Conservation (phyloP, 2,888 invertebrate species). For the Blastobasis lacticolella region DNA sequence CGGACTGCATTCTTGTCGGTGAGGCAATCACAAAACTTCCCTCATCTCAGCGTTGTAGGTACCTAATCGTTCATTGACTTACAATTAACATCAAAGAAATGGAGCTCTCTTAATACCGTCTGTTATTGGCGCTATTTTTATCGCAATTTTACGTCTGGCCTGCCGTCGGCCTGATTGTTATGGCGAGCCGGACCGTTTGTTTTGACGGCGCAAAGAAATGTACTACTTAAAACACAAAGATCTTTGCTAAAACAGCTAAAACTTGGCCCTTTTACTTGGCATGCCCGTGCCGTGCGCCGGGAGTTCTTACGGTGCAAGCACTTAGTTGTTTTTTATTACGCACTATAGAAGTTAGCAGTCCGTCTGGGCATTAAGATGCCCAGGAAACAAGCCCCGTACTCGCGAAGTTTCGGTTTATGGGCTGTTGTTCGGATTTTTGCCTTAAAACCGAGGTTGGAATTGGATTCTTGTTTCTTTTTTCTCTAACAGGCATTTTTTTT, state of each 20-base stretch:
- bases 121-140: too few species aligned
- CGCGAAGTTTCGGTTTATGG: background rate
- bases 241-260: slow-evolving; percentile 23
- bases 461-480: too few species aligned
- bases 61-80: too few species aligned
- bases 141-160: too few species aligned
- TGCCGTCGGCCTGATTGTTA: too few species aligned
- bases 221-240: slow-evolving; percentile 49
- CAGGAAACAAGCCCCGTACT: background rate
- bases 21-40: too few species aligned
- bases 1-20: too few species aligned
- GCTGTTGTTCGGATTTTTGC: background rate
- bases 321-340: slow-evolving; percentile 35
- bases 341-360: slow-evolving; percentile 37
- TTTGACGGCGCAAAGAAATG: slow-evolving; percentile 43
- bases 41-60: too few species aligned
- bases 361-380: slow-evolving; percentile 6
- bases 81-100: too few species aligned
- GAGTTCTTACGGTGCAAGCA: slow-evolving; percentile 51
- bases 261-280: slow-evolving; percentile 42
- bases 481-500: too few species aligned
- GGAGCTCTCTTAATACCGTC: too few species aligned
- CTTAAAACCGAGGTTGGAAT: background rate
- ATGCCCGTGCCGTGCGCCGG: slow-evolving; percentile 40
- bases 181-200: slow-evolving; percentile 36